Evolutionary conservation across 2,888 invertebrate species (phyloP).

Genomic region (Calliphora vomitoria): DNA sequence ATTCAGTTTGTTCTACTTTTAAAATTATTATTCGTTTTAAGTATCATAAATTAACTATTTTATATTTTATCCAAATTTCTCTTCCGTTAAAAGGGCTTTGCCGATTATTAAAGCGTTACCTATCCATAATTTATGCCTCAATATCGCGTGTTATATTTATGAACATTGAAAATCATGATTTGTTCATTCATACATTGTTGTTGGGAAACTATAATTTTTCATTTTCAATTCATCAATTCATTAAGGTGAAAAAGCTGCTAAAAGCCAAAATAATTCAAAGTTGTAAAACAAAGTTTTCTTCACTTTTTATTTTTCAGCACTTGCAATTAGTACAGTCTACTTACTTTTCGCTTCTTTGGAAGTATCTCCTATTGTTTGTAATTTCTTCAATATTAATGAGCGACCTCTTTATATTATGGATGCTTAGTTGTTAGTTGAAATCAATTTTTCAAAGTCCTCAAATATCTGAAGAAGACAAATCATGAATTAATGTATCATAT

Average conservation of each 20-base stretch:
- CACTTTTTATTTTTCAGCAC: too few relatives aligned
- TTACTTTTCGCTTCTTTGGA: too few relatives aligned
- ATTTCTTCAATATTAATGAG: too few relatives aligned
- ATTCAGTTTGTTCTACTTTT: not conserved
- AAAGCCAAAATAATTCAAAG: not conserved
- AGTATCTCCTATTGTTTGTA: too few relatives aligned
- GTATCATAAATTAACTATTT: not conserved
- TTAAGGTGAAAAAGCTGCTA: not conserved
- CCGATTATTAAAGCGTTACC: not conserved
- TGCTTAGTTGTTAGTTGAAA: too few relatives aligned
- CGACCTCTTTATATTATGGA: too few relatives aligned
- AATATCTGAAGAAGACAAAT: too few relatives aligned
- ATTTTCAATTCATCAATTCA: not conserved
- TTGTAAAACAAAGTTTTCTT: too few relatives aligned
- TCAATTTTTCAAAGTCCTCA: too few relatives aligned
- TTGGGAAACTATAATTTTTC: not conserved
- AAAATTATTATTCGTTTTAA: not conserved
- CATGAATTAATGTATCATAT: too few relatives aligned
- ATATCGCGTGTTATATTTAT: conserved; percentile 35
- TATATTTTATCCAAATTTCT: not conserved
- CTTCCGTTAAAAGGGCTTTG: not conserved
- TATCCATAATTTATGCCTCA: conserved; percentile 3
- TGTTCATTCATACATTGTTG: conserved; percentile 19
- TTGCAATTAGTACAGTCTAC: too few relatives aligned
- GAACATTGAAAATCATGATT: conserved; percentile 27